These are phyloP conservation scores for Mohoua ochrocephala DNA, from an alignment of 2,113 vertebrate species.

Conservation along the genomic window DNA sequence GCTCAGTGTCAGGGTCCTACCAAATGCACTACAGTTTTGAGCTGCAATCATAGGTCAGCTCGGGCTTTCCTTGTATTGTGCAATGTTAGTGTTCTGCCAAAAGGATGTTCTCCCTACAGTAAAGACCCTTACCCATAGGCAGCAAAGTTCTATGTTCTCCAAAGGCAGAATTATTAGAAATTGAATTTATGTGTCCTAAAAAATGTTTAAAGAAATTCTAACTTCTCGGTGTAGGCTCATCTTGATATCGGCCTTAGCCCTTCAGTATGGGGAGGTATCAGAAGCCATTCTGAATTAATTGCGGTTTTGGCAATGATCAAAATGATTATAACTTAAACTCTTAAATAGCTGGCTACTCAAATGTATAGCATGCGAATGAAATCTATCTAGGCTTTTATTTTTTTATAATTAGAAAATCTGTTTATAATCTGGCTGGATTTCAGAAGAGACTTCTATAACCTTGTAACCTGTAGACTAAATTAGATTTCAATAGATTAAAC, in stretches of 20 bases:
- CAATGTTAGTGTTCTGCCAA: background rate
- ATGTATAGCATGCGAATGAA: background rate
- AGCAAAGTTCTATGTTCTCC: background rate
- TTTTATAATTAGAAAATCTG: slow-evolving; percentile 11
- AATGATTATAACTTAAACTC: background rate
- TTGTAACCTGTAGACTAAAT: background rate
- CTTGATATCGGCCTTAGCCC: background rate
- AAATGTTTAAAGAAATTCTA: background rate
- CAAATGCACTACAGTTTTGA: background rate
- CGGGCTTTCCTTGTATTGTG: background rate
- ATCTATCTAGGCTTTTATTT: background rate
- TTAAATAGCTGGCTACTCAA: background rate
- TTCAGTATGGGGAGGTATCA: background rate
- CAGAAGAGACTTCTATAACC: background rate
- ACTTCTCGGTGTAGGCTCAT: background rate
- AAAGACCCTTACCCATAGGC: background rate
- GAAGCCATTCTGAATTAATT: slow-evolving; percentile 24
- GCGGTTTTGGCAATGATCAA: background rate
- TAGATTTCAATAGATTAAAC: slow-evolving; percentile 17
- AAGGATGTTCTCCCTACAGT: background rate
- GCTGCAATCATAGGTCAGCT: background rate
- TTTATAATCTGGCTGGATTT: slow-evolving; percentile 3
- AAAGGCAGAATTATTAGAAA: background rate
- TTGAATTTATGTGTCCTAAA: background rate
- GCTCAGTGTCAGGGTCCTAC: rapidly evolving